These are phyloP conservation scores for Trogon surrucura DNA, from an alignment of 2,113 vertebrate genomes.

Conservation along the genomic window DNA sequence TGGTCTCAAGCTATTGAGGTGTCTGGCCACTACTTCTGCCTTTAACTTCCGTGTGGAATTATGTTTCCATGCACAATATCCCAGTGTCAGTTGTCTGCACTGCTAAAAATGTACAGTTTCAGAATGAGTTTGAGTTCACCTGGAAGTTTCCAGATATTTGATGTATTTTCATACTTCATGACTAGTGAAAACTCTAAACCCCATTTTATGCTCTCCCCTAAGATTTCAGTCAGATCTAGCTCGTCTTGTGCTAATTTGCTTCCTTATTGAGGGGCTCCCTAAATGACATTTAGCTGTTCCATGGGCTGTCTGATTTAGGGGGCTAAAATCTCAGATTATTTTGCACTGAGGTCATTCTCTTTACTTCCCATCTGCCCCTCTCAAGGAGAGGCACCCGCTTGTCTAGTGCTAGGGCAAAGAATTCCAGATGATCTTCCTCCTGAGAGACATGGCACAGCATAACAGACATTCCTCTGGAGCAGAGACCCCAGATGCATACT, in stretches of 20 bases:
- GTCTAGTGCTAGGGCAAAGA: constrained; percentile 9
- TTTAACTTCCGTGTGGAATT: neutral
- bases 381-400: constrained; percentile 25
- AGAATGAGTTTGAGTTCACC: neutral
- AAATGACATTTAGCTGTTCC: neutral
- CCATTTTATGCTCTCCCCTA: neutral
- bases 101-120: neutral
- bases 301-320: neutral
- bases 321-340: neutral
- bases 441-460: neutral
- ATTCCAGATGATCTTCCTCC: constrained; percentile 15
- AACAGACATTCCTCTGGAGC: constrained; percentile 15
- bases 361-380: neutral
- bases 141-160: neutral
- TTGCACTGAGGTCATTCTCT: constrained; percentile 8
- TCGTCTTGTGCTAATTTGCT: neutral
- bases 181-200: neutral
- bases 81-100: neutral
- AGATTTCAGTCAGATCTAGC: neutral
- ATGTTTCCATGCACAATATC: neutral
- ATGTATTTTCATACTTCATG: neutral
- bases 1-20: neutral
- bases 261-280: neutral
- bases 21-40: neutral
- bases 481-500: neutral